Evolutionary conservation across 2,113 vertebrate genomes (phyloP).

Genomic region (Channa maculata): DNA sequence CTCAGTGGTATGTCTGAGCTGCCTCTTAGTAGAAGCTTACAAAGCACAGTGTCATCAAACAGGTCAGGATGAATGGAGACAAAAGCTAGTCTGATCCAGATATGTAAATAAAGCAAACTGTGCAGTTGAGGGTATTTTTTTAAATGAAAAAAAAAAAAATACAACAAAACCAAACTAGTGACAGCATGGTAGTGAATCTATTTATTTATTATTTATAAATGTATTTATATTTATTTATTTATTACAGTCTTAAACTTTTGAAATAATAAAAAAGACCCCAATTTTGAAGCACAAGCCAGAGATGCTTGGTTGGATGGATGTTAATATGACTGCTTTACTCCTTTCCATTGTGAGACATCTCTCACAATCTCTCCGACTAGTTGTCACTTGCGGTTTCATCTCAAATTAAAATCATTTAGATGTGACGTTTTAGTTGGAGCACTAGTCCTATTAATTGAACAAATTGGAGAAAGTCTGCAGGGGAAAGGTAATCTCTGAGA

Average conservation of each 20-base stretch:
- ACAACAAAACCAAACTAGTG: not conserved
- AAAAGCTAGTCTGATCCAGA: constrained; percentile 4
- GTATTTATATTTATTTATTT: too few relatives aligned
- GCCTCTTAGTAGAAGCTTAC: constrained; percentile 40
- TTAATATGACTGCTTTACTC: constrained; percentile 44
- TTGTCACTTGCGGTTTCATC: constrained; percentile 64
- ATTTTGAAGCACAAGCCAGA: not conserved
- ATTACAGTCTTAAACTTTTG: not conserved
- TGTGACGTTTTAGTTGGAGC: constrained; percentile 83
- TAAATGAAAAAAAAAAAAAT: not conserved
- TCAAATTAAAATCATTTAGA: constrained; percentile 79
- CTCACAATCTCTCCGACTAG: constrained; percentile 40
- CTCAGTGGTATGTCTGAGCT: constrained; percentile 48
- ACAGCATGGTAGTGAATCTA: not conserved
- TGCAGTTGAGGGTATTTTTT: not conserved
- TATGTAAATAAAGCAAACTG: not conserved
- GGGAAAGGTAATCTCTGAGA: constrained; percentile 73
- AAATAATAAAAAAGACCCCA: not conserved
- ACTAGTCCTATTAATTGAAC: constrained; percentile 80
- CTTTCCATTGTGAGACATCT: constrained; percentile 53
- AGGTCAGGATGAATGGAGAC: constrained; percentile 27
- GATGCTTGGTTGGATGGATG: constrained; percentile 18
- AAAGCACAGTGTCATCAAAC: constrained; percentile 44
- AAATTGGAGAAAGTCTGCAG: constrained; percentile 78
- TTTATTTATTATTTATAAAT: too few relatives aligned